Evolutionary conservation across 1,140 invertebrate species (phyloP).

Genomic region (Apis florea): DNA sequence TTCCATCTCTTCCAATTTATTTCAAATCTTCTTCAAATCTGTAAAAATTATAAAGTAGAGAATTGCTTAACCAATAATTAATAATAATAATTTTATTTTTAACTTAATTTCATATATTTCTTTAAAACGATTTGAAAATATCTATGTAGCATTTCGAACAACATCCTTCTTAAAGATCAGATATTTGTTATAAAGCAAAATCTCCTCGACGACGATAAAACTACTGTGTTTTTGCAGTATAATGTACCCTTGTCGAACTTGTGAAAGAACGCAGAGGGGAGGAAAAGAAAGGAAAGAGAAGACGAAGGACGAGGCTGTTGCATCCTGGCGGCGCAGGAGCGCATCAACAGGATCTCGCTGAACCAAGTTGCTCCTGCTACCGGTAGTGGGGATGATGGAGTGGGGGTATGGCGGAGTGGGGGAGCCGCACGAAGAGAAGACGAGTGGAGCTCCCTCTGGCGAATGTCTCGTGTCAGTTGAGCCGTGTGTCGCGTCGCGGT

Average conservation of each 20-base stretch:
- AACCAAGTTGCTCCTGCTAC: conserved; percentile 27
- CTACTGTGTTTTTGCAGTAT: conserved; percentile 9
- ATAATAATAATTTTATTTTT: not conserved
- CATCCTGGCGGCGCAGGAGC: conserved; percentile 53
- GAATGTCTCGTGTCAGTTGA: conserved; percentile 70
- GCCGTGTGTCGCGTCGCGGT: conserved; percentile 75
- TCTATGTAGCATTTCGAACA: not conserved
- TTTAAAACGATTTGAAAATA: not conserved
- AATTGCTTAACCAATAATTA: not conserved
- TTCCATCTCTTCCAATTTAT: no score
- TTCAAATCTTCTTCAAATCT: no score
- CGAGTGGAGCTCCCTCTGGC: conserved; percentile 72
- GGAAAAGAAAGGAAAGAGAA: conserved; percentile 19
- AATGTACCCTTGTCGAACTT: conserved; percentile 11
- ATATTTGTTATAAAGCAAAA: not conserved
- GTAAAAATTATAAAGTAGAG: no score
- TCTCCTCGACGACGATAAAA: not conserved
- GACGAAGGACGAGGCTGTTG: conserved; percentile 49
- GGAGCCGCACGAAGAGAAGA: conserved; percentile 41
- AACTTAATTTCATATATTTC: not conserved
- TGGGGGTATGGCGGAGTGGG: conserved; percentile 51
- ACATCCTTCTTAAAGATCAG: not conserved
- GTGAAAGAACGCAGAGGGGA: not conserved
- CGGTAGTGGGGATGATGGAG: conserved; percentile 35
- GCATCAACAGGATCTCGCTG: conserved; percentile 41